Evolutionary conservation across 2,797 vertebrate genomes (phyloP), one percentile per base, ranked within the genome.

Genomic region (Allobates femoralis): DNA sequence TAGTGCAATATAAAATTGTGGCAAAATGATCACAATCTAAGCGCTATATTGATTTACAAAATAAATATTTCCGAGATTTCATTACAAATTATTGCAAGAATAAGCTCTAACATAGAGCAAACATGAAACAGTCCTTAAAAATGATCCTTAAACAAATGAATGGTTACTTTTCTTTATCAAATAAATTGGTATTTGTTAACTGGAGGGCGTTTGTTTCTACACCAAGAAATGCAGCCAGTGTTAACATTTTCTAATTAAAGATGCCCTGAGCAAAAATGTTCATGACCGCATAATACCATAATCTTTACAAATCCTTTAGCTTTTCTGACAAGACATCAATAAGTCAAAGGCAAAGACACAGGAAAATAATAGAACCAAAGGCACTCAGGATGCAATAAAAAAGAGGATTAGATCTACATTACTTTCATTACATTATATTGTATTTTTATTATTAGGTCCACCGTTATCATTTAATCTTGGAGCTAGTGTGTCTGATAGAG

Each of bases 241-340:
- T 95, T 93, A 91, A 92, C 76, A 1, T 91, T 95, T 93, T 95
- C 93, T 95, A 96, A 96, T 97, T 96, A 96, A 96, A 96, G 94
- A 91, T 94, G 94, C 94, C 96, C 94, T 88, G 89, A 92, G 94
- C 95, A 94, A 91, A 93, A 91, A 89, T 91, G 88, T 91, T 88
- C 92, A 93, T 91, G 86, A 92, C 94, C 91, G 90, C 92, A 89
- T 90, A 94, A 94, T 93, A 87, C 91, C 88, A 92, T 91, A 94
- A 96, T 96, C 94, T 96, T 94, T 92, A 92, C 92, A 94, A 94
- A 95, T 94, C 92, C 93, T 91, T 96, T 92, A 90, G 90, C 92
- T 93, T 90, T 93, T 92, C 92, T 94, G 94, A 94, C 90, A 91
- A 92, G 90, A 93, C 90, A 91, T 90, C 85, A 89, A 91, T 89